Evolutionary conservation across 64 coral and sea anemone genomes (phyloP), one percentile per base, ranked within the genome.

Genomic region (Orbicella faveolata): DNA sequence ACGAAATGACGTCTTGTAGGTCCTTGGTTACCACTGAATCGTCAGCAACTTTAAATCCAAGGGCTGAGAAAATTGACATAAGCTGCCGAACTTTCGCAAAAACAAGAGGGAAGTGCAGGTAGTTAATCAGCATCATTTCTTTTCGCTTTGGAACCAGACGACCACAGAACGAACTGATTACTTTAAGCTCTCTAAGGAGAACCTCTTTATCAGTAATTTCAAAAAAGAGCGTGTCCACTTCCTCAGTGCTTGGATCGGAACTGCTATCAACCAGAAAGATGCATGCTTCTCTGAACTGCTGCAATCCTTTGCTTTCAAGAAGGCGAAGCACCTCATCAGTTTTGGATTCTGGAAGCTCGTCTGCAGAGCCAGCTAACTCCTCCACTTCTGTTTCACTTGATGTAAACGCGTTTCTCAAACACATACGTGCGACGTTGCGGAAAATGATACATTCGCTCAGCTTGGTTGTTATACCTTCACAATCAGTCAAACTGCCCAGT

Each of bases 41-140:
- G 39, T 16, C 14, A 54, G 65, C 4, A 75, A 6, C 23, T 75
- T 54, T 13, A 26, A 34, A 80, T 59, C 78, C 78, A 34, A 80
- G 78, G 19, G 78, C 78, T 80, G 78, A 18, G 19, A 30, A 80
- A 25, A 80, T 48, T 30, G 52, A 80, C 48, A 80, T 55, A 20
- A 80, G 78, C 23, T 80, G 52, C 25, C 59, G 17, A 59, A 80
- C 78, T 55, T 80, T 80, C 0, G 0, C 78, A 80, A 20, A 14
- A 39, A 80, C 78, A 59, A 55, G 78, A 33, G 78, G 78, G 13
- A 80, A 80, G n/a, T n/a, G 52, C 9, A 80, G 51, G 52, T 80
- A 80, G 52, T 80, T 80, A 3, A 59, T 25, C 53, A 80, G 52
- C 78, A 80, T 25, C 33, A 13, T 16, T 23, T 80, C 11, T 12